A percentile compares a stretch with the other conserved stretches of the same genome.
These are phyloP conservation scores for Neodiprion pinetum DNA, from an alignment of 1,140 invertebrate species.

Conservation along the genomic window DNA sequence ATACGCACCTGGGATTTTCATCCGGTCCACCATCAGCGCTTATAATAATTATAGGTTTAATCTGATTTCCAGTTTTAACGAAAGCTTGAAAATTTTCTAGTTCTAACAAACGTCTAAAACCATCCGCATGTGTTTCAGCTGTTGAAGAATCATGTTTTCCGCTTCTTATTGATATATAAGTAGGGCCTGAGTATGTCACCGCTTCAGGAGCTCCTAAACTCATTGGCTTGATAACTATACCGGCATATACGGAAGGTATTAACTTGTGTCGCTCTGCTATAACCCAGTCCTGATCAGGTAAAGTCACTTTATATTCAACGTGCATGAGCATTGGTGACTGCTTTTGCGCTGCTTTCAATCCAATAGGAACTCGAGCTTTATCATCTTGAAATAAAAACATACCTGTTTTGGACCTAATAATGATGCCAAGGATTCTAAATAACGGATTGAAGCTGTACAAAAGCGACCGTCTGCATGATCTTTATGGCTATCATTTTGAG, in stretches of 20 bases:
- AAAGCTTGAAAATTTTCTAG: constrained; percentile 36
- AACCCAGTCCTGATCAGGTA: constrained; percentile 60
- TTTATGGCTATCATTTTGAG: constrained; percentile 36
- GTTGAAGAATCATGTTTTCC: constrained; percentile 45
- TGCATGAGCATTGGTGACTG: constrained; percentile 31
- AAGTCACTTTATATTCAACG: constrained; percentile 48
- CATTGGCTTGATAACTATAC: constrained; percentile 35
- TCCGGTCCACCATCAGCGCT: constrained; percentile 51
- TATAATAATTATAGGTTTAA: constrained; percentile 54
- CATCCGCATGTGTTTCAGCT: constrained; percentile 38
- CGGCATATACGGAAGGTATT: constrained; percentile 48
- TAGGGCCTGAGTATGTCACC: constrained; percentile 49
- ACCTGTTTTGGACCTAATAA: constrained; percentile 16
- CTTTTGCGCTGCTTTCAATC: constrained; percentile 33
- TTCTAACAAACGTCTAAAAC: constrained; percentile 36
- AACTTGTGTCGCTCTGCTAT: constrained; percentile 50
- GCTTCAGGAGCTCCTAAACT: constrained; percentile 29
- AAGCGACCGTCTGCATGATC: constrained; percentile 36
- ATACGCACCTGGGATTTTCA: constrained; percentile 46
- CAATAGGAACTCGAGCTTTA: constrained; percentile 54
- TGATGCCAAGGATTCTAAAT: constrained; percentile 19
- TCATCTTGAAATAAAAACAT: constrained; percentile 39
- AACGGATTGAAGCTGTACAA: constrained; percentile 17
- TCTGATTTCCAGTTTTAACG: constrained; percentile 32
- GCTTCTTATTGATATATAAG: constrained; percentile 50